Conservation (phyloP, 2,888 invertebrate species). For the Tenthredo distinguenda region DNA sequence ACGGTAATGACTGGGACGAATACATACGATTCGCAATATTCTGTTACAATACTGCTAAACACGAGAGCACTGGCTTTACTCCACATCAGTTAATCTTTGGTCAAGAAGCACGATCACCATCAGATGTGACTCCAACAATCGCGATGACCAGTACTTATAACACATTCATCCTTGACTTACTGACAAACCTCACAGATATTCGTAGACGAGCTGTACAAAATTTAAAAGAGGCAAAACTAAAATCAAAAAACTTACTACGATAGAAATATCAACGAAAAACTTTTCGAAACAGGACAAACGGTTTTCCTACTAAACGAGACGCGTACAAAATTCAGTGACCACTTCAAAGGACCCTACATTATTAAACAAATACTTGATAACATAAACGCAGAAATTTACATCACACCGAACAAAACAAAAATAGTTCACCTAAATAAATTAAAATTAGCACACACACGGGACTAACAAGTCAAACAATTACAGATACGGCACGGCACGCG, state of each 20-base stretch:
- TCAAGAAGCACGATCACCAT: background rate
- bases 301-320: slow-evolving; percentile 7
- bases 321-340: background rate
- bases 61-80: background rate
- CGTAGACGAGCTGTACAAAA: slow-evolving; percentile 59
- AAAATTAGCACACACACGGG: background rate
- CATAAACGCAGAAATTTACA: slow-evolving; percentile 12
- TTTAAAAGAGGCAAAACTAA: slow-evolving; percentile 50
- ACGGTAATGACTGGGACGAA: slow-evolving; percentile 55
- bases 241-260: slow-evolving; percentile 16
- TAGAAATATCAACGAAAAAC: background rate
- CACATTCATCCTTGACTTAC: slow-evolving; percentile 57
- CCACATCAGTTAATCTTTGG: background rate
- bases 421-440: slow-evolving; percentile 34
- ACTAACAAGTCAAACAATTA: background rate
- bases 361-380: background rate
- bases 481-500: background rate
- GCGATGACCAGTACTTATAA: slow-evolving; percentile 56
- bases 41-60: slow-evolving; percentile 23
- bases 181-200: slow-evolving; percentile 57
- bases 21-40: slow-evolving; percentile 52
- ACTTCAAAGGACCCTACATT: slow-evolving; percentile 18
- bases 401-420: slow-evolving; percentile 11
- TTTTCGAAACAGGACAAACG: background rate
- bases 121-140: background rate